phyloP scores from a whole-genome alignment of 2,113 vertebrate genomes.

The Zingel zingel region DNA sequence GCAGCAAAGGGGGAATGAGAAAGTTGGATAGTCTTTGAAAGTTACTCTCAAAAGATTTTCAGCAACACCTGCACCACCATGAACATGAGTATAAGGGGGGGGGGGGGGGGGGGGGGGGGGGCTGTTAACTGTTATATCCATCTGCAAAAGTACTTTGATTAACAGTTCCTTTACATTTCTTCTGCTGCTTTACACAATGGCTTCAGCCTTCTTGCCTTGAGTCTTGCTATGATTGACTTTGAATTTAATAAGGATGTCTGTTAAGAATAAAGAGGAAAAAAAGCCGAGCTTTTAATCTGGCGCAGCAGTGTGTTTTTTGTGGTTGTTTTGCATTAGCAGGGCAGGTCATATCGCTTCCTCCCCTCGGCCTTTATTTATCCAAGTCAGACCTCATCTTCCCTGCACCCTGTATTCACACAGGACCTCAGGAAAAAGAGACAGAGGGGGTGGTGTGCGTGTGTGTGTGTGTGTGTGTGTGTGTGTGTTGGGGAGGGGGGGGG shows the following conservation, averaged over 20 bases:
- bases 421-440: conserved; percentile 34
- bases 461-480: conserved; percentile 28
- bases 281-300: conserved; percentile 44
- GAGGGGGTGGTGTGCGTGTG: conserved; percentile 23
- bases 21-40: neutral
- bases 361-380: conserved; percentile 70
- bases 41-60: neutral
- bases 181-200: conserved; percentile 7
- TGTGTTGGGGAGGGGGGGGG: neutral
- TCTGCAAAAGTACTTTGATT: neutral
- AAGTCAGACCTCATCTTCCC: conserved; percentile 66
- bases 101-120: too few species aligned
- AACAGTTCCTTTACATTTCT: neutral
- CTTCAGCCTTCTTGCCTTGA: neutral
- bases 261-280: conserved; percentile 49
- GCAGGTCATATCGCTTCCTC: conserved; percentile 38
- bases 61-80: neutral
- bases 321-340: conserved; percentile 32
- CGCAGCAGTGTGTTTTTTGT: conserved; percentile 4
- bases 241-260: conserved; percentile 46
- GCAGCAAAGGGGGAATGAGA: neutral
- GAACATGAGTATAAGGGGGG: neutral
- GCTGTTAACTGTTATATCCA: neutral
- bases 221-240: conserved; percentile 6
- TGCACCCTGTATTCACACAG: conserved; percentile 75